Evolutionary conservation across 2,888 invertebrate species (phyloP).

Genomic region (Tetropium fuscum): DNA sequence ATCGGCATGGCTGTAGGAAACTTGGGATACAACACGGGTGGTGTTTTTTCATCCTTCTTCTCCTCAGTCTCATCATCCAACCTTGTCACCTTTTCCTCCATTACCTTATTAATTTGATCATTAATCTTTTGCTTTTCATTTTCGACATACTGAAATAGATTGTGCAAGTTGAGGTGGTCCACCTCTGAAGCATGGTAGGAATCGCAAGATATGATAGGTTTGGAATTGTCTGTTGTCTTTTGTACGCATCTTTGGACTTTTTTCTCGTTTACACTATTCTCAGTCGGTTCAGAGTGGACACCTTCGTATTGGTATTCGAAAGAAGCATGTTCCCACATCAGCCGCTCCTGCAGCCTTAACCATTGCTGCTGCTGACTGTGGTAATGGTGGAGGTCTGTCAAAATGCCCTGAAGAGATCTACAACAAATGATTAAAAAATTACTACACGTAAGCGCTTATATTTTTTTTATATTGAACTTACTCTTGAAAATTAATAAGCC

Average conservation of each 20-base stretch:
- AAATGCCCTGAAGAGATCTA: slow-evolving; percentile 72
- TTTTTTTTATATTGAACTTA: slow-evolving; percentile 62
- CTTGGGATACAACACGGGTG: slow-evolving; percentile 56
- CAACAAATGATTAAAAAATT: slow-evolving; percentile 22
- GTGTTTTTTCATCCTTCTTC: slow-evolving; percentile 34
- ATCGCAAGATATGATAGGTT: slow-evolving; percentile 62
- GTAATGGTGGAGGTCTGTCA: slow-evolving; percentile 74
- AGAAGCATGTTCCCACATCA: slow-evolving; percentile 69
- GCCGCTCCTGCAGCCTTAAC: slow-evolving; percentile 71
- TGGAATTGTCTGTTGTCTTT: slow-evolving; percentile 58
- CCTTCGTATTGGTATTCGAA: slow-evolving; percentile 62
- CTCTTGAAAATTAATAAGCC: slow-evolving; percentile 74
- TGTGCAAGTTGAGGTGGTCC: slow-evolving; percentile 66
- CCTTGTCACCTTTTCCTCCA: slow-evolving; percentile 29
- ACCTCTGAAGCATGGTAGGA: slow-evolving; percentile 64
- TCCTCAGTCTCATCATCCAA: slow-evolving; percentile 19
- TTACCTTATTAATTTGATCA: slow-evolving; percentile 55
- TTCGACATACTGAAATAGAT: slow-evolving; percentile 67
- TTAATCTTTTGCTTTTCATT: slow-evolving; percentile 67
- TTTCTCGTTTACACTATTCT: slow-evolving; percentile 8
- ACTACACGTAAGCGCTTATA: background rate
- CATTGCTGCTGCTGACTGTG: slow-evolving; percentile 73
- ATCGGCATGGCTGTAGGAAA: slow-evolving; percentile 69
- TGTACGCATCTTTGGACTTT: slow-evolving; percentile 64
- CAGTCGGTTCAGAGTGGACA: slow-evolving; percentile 43